Evolutionary conservation across 2,113 vertebrate genomes (phyloP), one percentile per base, ranked within the genome.

Genomic region (Salvelinus namaycush): DNA sequence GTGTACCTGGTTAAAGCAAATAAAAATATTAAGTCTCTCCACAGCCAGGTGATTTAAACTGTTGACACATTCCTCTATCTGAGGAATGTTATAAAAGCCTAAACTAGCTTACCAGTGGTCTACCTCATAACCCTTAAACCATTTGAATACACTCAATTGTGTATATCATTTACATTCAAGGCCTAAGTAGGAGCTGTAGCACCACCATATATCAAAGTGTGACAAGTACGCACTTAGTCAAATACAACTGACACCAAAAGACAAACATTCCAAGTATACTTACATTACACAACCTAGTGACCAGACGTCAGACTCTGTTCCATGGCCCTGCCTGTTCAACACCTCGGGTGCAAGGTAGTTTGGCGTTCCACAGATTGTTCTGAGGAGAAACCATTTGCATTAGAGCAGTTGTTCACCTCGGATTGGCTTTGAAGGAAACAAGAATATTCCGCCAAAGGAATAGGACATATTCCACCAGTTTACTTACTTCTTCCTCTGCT

Each of bases 361-460:
- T n/a, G 98, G 98, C 66, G 98, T 99, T 31, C 98, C 98, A 88
- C 98, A 99, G 88, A 99, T 98, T n/a, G 97, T 99, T 89, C 98
- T 99, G 85, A 54, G 18, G 34, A 48, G 67, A 57, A 79, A n/a
- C 1, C 51, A 9, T 7, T 48, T 14, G 75, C 70, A 73, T 81
- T 72, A 79, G 66, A 22, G 4, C 22, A 2, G 24, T 29, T 51
- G 31, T 39, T 29, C 1, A 3, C 67, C 16, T 68, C 29, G 7
- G 29, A 34, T 39, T 29, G 65, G 18, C 68, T 69, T 11, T 34
- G 29, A 64, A 26, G 22, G 9, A 64, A n/a, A 26, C 60, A 8
- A 26, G 22, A 26, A 24, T 18, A 64, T 11, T 16, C 20, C n/a
- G 1, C 9, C 5, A 22, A 11, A 44, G 39, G 39, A 44, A 44